Evolutionary conservation across 2,888 invertebrate genomes (phyloP).

Genomic region (Heliconius ismenius): DNA sequence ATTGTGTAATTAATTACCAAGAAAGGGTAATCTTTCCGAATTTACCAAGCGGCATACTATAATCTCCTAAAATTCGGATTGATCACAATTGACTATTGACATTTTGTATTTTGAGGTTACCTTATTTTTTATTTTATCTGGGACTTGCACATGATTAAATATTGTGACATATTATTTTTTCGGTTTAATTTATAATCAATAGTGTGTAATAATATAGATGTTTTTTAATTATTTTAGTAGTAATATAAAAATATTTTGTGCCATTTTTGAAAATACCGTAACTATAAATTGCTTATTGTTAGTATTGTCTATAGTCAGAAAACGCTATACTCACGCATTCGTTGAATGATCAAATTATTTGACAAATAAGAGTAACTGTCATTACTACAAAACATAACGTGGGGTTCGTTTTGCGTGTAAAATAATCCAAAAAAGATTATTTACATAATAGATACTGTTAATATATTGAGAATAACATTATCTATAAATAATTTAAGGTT

Average conservation of each 20-base stretch:
- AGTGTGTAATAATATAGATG: neutral
- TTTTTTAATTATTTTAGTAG: neutral
- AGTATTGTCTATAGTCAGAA: conserved; percentile 12
- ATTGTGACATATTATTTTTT: neutral
- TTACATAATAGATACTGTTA: conserved; percentile 5
- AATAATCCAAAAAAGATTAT: conserved; percentile 5
- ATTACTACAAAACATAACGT: conserved; percentile 56
- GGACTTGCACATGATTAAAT: neutral
- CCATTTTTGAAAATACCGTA: neutral
- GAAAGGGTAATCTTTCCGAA: conserved; percentile 79
- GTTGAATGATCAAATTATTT: conserved; percentile 15
- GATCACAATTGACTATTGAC: conserved; percentile 29
- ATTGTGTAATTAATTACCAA: conserved; percentile 71
- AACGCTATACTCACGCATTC: conserved; percentile 9
- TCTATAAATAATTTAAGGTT: conserved; percentile 7
- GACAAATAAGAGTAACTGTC: conserved; percentile 41
- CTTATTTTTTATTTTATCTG: neutral
- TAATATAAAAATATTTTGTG: neutral
- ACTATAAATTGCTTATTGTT: neutral
- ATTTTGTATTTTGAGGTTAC: conserved; percentile 55
- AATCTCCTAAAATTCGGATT: conserved; percentile 53
- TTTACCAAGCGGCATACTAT: conserved; percentile 81
- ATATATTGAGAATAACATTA: neutral
- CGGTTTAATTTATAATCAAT: neutral
- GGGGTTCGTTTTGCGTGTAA: conserved; percentile 40